These are phyloP conservation scores for Cephus runcator DNA, from an alignment of 2,888 invertebrate genomes.

Conservation along the genomic window DNA sequence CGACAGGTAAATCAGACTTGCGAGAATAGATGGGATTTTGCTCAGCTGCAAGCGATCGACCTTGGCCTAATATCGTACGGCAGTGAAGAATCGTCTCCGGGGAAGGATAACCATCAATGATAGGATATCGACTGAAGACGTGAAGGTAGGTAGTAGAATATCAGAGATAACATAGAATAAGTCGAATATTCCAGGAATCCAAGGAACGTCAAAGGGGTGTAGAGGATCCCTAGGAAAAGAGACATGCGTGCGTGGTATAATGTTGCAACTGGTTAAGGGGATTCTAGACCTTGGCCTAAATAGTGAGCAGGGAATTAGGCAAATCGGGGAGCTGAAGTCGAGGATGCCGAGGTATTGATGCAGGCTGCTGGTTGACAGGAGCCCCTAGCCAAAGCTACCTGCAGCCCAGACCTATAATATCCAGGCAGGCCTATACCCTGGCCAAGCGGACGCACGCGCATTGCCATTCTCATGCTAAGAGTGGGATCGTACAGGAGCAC, in stretches of 20 bases:
- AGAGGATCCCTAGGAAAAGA: neutral
- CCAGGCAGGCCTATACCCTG: slow-evolving; percentile 58
- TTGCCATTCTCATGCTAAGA: slow-evolving; percentile 9
- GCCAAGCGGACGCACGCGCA: slow-evolving; percentile 52
- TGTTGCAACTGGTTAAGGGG: neutral
- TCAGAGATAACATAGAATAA: neutral
- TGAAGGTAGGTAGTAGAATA: neutral
- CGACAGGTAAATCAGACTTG: neutral
- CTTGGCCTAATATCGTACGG: neutral
- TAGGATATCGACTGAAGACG: neutral
- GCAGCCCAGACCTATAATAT: slow-evolving; percentile 54
- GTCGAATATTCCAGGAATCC: neutral
- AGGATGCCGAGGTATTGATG: slow-evolving; percentile 42
- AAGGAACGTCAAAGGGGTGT: neutral
- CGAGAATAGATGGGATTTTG: neutral
- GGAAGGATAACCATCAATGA: neutral
- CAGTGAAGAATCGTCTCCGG: neutral
- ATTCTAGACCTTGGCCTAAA: slow-evolving; percentile 49
- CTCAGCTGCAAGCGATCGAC: neutral
- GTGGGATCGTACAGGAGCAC: slow-evolving; percentile 13
- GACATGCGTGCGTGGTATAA: neutral
- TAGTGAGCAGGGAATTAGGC: slow-evolving; percentile 51
- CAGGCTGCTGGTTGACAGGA: slow-evolving; percentile 48
- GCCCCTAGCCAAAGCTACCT: slow-evolving; percentile 53
- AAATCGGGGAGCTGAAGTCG: slow-evolving; percentile 38